A percentile compares a stretch with the other conserved stretches of the same genome.
Conservation (phyloP, 2,797 vertebrate genomes). For the Etheostoma perlongum region DNA sequence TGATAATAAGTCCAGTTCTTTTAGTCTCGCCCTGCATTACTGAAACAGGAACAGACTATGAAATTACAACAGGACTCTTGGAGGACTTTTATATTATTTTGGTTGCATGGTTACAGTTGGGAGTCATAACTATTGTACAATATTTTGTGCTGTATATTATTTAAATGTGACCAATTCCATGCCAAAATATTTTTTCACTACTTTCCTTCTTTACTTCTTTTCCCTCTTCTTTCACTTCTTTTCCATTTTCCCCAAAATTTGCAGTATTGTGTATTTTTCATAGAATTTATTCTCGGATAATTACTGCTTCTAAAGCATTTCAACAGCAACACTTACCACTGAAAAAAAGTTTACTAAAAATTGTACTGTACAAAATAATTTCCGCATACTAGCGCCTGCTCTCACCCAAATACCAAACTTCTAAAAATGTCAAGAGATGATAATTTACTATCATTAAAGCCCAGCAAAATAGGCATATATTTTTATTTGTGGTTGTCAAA, state of each 20-base stretch:
- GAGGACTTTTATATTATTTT: not conserved
- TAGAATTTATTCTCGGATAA: not conserved
- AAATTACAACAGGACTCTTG: not conserved
- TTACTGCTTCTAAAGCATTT: not conserved
- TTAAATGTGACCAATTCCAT: not conserved
- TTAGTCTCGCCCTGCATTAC: not conserved
- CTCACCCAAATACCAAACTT: not conserved
- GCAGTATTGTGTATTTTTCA: not conserved
- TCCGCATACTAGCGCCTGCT: not conserved
- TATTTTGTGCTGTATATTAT: not conserved
- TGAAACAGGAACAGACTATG: not conserved
- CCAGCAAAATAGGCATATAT: not conserved
- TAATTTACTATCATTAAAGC: not conserved
- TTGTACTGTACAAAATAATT: not conserved
- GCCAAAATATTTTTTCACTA: not conserved
- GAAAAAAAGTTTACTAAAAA: not conserved
- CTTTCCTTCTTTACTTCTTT: too few species aligned
- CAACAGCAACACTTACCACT: too few species aligned
- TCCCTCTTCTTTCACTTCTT: too few species aligned
- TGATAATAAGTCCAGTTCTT: not conserved
- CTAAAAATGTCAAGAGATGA: too few species aligned
- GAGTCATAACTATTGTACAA: not conserved
- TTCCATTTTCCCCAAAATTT: not conserved
- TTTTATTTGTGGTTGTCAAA: not conserved
- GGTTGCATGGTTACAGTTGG: not conserved